Percentiles rank a stretch among this genome's conserved stretches.
phyloP scores from a whole-genome alignment of 2,797 vertebrate species.

The Parauchenoglanis punctatus region DNA sequence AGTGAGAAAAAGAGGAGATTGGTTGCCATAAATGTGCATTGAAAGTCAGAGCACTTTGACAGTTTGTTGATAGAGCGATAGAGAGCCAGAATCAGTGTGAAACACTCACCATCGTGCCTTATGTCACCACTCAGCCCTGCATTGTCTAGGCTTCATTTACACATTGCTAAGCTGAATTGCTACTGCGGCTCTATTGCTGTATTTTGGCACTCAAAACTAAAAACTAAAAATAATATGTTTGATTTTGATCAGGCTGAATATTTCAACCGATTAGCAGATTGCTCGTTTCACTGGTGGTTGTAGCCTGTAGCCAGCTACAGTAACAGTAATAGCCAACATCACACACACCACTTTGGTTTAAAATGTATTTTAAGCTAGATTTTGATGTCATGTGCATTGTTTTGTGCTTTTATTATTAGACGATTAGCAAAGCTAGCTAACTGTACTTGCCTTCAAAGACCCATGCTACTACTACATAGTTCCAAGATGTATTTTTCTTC shows the following conservation, averaged over 20 bases:
- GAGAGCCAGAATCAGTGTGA: neutral
- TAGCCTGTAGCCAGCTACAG: neutral
- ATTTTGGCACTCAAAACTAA: neutral
- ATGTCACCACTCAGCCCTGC: neutral
- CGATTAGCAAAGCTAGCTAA: neutral
- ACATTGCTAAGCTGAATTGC: neutral
- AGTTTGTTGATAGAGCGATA: neutral
- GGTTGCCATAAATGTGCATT: conserved; percentile 7
- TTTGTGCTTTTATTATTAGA: neutral
- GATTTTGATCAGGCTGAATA: neutral
- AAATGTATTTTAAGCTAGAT: neutral
- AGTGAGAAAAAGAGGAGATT: conserved; percentile 25
- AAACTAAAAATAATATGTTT: no score
- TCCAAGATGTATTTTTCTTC: no score
- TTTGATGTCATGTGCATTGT: neutral
- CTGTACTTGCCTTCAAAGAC: neutral
- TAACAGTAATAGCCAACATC: neutral
- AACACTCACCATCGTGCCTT: neutral
- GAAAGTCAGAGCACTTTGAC: neutral
- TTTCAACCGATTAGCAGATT: neutral
- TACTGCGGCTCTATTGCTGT: neutral
- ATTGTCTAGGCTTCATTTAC: neutral
- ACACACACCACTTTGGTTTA: neutral
- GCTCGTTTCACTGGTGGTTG: no score
- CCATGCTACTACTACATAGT: no score